A percentile compares a stretch with the other conserved stretches of the same genome.
phyloP scores from a whole-genome alignment of 2,888 invertebrate genomes.

The Mayetiola destructor region DNA sequence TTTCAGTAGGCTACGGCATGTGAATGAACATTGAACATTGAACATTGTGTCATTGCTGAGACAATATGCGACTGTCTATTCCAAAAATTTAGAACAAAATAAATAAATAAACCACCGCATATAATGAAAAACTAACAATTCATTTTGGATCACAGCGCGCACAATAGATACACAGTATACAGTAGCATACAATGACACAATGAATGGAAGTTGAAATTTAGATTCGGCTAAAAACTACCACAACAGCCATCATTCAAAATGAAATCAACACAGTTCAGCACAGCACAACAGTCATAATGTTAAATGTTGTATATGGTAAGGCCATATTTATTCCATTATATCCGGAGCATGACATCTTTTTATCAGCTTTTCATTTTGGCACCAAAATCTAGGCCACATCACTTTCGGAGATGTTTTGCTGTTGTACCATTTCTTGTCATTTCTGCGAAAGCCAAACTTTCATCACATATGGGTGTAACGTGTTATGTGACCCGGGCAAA shows the following conservation, averaged over 20 bases:
- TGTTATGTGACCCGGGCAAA: background rate
- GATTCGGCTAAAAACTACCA: background rate
- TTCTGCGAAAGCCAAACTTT: background rate
- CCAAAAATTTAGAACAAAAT: too few species aligned
- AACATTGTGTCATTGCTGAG: too few species aligned
- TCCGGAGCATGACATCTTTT: conserved; percentile 5
- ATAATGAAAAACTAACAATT: too few species aligned
- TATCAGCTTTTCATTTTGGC: background rate
- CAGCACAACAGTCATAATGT: background rate
- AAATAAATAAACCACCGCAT: too few species aligned
- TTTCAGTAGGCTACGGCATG: too few species aligned
- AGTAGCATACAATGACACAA: background rate
- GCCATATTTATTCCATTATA: too few species aligned
- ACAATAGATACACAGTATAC: background rate
- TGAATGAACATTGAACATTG: too few species aligned
- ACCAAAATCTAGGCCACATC: background rate
- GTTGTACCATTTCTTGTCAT: background rate
- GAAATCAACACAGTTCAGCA: background rate
- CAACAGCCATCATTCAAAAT: background rate
- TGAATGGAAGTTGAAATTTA: too few species aligned
- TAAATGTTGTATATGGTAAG: background rate
- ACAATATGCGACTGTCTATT: too few species aligned
- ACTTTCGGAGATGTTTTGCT: background rate
- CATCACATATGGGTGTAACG: background rate
- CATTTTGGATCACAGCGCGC: background rate